Conservation (phyloP, 2,797 vertebrate genomes). For the Falco columbarius region DNA sequence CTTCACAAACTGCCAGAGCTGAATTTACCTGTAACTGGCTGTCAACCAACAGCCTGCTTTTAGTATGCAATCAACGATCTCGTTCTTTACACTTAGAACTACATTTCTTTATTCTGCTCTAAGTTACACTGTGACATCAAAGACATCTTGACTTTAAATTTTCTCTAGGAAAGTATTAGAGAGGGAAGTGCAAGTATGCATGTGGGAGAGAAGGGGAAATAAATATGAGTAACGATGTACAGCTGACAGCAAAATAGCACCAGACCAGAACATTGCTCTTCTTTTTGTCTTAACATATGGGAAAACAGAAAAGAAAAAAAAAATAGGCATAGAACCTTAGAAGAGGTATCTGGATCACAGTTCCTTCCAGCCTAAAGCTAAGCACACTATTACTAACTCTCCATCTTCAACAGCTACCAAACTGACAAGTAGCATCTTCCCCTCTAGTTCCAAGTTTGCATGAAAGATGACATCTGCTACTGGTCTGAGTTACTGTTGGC, state of each 20-base stretch:
- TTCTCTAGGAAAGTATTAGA: not conserved
- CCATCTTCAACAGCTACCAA: not conserved
- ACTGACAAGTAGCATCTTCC: not conserved
- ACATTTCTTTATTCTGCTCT: not conserved
- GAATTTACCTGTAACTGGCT: not conserved
- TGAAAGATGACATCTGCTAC: fast-evolving
- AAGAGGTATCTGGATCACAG: not conserved
- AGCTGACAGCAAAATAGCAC: not conserved
- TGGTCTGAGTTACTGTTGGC: not conserved
- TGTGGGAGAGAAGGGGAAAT: not conserved
- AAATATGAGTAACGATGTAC: not conserved
- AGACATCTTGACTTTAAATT: not conserved
- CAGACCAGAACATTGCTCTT: not conserved
- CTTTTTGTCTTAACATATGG: not conserved
- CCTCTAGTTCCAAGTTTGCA: not conserved
- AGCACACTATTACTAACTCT: not conserved
- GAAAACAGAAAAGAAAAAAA: not conserved
- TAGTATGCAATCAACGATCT: not conserved
- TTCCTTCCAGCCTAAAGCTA: not conserved
- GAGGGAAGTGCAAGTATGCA: not conserved
- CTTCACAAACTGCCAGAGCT: not conserved
- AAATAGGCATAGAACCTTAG: not conserved
- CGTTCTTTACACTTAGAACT: not conserved
- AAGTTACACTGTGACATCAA: not conserved
- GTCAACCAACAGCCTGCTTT: not conserved